phyloP scores from a whole-genome alignment of 2,113 vertebrate genomes.

The Cyprinus carpio region DNA sequence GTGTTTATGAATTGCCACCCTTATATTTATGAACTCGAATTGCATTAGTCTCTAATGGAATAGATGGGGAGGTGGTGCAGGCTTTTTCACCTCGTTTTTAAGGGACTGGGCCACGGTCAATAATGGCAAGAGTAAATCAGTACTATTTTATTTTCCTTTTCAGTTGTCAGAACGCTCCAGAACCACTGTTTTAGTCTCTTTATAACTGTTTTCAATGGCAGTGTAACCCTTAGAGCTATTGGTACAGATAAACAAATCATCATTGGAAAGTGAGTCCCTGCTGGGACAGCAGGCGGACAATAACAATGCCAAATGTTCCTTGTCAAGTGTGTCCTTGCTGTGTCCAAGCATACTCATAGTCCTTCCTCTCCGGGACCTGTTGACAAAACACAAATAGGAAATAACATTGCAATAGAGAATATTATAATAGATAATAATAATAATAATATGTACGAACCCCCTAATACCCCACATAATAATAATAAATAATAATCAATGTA shows the following conservation, averaged over 20 bases:
- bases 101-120: slow-evolving; percentile 27
- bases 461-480: no score
- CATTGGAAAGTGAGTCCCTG: slow-evolving; percentile 46
- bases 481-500: no score
- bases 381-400: not conserved
- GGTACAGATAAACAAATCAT: slow-evolving; percentile 61
- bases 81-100: slow-evolving; percentile 49
- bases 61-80: slow-evolving; percentile 25
- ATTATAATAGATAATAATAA: no score
- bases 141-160: slow-evolving; percentile 27
- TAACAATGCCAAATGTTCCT: slow-evolving; percentile 55
- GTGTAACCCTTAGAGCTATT: slow-evolving; percentile 64
- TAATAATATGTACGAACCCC: no score
- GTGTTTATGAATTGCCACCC: slow-evolving; percentile 59
- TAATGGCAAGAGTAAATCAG: slow-evolving; percentile 43
- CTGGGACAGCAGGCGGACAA: slow-evolving; percentile 40
- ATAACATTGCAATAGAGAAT: not conserved
- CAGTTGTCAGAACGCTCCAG: slow-evolving; percentile 3
- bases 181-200: slow-evolving; percentile 52
- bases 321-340: not conserved
- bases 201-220: slow-evolving; percentile 61
- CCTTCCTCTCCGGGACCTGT: not conserved
- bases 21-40: slow-evolving; percentile 59
- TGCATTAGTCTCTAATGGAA: slow-evolving; percentile 60
- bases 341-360: not conserved